phyloP scores from a whole-genome alignment of 2,113 vertebrate genomes.

The Pteronura brasiliensis region DNA sequence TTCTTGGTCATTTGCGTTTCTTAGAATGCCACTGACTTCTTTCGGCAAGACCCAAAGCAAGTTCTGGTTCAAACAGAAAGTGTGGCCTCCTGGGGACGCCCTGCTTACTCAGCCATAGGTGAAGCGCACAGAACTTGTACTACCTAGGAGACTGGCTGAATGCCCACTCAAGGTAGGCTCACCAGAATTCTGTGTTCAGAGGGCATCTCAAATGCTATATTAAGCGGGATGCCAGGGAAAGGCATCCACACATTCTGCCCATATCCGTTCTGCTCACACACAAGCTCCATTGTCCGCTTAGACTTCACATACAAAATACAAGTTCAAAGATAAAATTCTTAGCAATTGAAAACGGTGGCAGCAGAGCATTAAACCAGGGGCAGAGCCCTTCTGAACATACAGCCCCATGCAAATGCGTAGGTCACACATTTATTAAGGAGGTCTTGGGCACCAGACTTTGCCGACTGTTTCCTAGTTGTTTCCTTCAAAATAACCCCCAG shows the following conservation, averaged over 20 bases:
- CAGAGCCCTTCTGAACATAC: background rate
- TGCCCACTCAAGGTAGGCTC: background rate
- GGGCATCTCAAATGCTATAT: accelerated
- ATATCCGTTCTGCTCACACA: background rate
- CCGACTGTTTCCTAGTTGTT: background rate
- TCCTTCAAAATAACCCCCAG: background rate
- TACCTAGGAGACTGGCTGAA: background rate
- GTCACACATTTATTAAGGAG: background rate
- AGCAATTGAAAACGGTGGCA: background rate
- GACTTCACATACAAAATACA: background rate
- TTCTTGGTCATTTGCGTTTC: background rate
- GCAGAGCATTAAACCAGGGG: background rate
- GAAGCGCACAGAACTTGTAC: background rate
- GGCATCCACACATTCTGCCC: accelerated
- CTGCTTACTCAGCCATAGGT: background rate
- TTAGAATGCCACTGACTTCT: background rate
- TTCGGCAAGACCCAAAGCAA: background rate
- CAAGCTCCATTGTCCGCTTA: background rate
- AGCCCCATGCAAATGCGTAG: too few relatives aligned
- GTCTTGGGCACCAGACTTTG: background rate
- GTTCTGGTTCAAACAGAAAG: background rate
- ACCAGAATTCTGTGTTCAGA: accelerated
- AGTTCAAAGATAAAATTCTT: background rate
- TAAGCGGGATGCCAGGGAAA: background rate
- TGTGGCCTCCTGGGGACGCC: accelerated